Base-by-base conservation (phyloP, 2,113 vertebrate genomes). In the Pomatostomus ruficeps region DNA sequence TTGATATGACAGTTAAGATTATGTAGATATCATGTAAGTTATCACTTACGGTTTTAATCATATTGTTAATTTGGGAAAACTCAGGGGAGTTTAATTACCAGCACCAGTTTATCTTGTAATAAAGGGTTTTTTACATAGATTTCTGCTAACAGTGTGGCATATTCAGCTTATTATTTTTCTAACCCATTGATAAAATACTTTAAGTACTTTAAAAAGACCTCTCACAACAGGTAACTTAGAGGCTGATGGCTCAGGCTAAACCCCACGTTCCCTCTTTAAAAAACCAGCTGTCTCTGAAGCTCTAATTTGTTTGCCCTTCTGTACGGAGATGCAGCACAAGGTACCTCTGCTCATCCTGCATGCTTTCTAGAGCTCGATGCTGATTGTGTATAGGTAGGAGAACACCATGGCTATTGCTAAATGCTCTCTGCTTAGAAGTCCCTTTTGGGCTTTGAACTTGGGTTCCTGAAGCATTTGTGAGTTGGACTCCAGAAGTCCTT, bases 41-140 rank as follows among this genome's bases (percentile, higher is more conserved):
- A 40, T 43, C 90, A 72, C 17, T 78, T 72, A 65, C 0, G 2
- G 12, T 19, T 94, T 94, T 93, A 92, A 92, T 95, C 75, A 28
- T 12, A 26, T 57, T 79, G 49, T 88, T 93, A 65, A 85, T 86
- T 85, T 85, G n/a, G 28, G 20, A 61, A 61, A 79, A 52, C 84
- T 59, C 36, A 15, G 13, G 52, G 31, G 49, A 61, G 25, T 57
- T 62, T 48, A 59, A 63, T 76, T 85, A 36, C 28, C 45, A 78
- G 13, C 49, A 57, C 2, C 15, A 55, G 8, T n/a, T 92, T 80
- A 57, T 57, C 45, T 68, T 79, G 54, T 40, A 40, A 1, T 68
- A 40, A 78, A 48, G 11, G 3, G 3, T 28, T 28, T 66, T 73
- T 66, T 66, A 43, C 6, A 28, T 65, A 1, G 59, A 33, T 83